phyloP scores from a whole-genome alignment of 1,140 invertebrate genomes.

The Agraylea sexmaculata region DNA sequence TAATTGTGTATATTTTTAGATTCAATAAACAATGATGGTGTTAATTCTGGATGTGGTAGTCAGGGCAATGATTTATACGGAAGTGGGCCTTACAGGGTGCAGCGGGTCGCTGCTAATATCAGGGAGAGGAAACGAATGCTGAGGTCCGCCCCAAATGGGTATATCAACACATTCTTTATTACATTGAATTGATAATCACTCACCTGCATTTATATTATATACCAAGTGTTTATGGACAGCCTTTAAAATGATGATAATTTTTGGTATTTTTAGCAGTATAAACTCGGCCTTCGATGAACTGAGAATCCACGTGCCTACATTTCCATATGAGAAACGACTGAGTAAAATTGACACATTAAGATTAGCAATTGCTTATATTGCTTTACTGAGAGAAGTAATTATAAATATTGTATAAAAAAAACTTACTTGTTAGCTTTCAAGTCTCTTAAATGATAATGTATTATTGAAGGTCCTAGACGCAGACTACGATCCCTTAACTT shows the following conservation, averaged over 20 bases:
- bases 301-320: slow-evolving; percentile 90
- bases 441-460: slow-evolving; percentile 5
- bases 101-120: slow-evolving; percentile 83
- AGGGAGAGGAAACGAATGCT: slow-evolving; percentile 92
- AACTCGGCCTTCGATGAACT: slow-evolving; percentile 97
- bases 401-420: no score
- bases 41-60: slow-evolving; percentile 30
- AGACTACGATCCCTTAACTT: slow-evolving; percentile 82
- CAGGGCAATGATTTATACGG: slow-evolving; percentile 44
- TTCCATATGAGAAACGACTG: slow-evolving; percentile 94
- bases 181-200: no score
- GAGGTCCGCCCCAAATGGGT: slow-evolving; percentile 75
- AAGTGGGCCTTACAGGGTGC: slow-evolving; percentile 72
- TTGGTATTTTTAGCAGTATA: slow-evolving; percentile 75
- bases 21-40: slow-evolving; percentile 17
- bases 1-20: no score
- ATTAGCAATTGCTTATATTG: slow-evolving; percentile 93
- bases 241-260: slow-evolving; percentile 15
- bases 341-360: slow-evolving; percentile 96
- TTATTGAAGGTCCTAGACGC: slow-evolving; percentile 58
- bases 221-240: neutral
- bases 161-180: slow-evolving; percentile 38
- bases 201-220: neutral
- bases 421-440: no score
- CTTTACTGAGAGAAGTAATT: slow-evolving; percentile 68